Percentiles rank a stretch among this genome's conserved stretches.
Evolutionary conservation across 1,140 invertebrate genomes (phyloP).

Genomic region (Orchesella cincta): DNA sequence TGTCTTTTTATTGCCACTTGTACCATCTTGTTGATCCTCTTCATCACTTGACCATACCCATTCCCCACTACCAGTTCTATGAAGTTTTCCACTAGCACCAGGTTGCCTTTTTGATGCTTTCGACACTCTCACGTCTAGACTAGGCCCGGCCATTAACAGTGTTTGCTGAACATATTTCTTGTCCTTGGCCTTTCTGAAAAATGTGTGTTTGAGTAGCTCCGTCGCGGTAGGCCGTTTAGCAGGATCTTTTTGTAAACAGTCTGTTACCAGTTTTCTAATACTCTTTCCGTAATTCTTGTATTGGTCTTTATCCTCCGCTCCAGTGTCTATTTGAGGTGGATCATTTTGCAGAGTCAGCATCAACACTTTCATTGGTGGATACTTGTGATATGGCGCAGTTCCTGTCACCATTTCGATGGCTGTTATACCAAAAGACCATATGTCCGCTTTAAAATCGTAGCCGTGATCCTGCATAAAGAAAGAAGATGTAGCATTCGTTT

Average conservation of each 20-base stretch:
- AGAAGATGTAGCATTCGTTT: neutral
- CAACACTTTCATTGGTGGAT: slow-evolving; percentile 98
- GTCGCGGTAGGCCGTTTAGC: slow-evolving; percentile 92
- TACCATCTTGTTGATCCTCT: slow-evolving; percentile 61
- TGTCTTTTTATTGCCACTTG: slow-evolving; percentile 30
- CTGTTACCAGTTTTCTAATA: slow-evolving; percentile 91
- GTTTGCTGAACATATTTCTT: slow-evolving; percentile 90
- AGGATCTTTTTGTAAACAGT: slow-evolving; percentile 94
- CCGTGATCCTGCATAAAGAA: slow-evolving; percentile 78
- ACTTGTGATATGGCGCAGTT: slow-evolving; percentile 97
- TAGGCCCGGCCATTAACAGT: slow-evolving; percentile 81
- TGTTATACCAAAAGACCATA: slow-evolving; percentile 99
- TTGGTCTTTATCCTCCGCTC: slow-evolving; percentile 94
- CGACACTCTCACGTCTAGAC: slow-evolving; percentile 54
- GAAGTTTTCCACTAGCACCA: slow-evolving; percentile 82
- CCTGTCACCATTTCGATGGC: slow-evolving; percentile 99
- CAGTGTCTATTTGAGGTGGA: slow-evolving; percentile 93
- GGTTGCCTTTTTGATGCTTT: slow-evolving; percentile 47
- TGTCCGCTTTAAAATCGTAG: slow-evolving; percentile 99
- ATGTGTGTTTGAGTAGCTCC: slow-evolving; percentile 96
- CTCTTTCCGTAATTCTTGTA: slow-evolving; percentile 97
- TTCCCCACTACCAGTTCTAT: slow-evolving; percentile 91
- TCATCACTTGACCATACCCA: slow-evolving; percentile 97
- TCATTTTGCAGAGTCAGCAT: slow-evolving; percentile 98
- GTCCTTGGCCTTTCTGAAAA: slow-evolving; percentile 99